phyloP scores from a whole-genome alignment of 2,113 vertebrate genomes.

The Pelmatolapia mariae region DNA sequence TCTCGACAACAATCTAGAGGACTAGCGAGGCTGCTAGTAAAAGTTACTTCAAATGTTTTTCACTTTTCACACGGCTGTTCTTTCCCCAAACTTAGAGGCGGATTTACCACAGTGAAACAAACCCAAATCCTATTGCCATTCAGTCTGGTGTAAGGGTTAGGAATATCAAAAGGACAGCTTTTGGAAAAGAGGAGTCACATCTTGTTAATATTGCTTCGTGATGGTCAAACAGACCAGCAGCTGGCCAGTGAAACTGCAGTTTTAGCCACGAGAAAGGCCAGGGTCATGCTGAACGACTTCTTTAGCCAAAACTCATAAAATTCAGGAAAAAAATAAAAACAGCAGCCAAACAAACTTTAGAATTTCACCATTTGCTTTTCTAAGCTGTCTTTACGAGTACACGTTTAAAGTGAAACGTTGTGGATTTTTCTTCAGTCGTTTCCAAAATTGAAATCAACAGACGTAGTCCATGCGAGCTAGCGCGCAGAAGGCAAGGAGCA shows the following conservation, averaged over 20 bases:
- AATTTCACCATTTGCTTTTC: not conserved
- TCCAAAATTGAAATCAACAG: not conserved
- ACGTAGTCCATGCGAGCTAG: not conserved
- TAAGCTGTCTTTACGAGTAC: not conserved
- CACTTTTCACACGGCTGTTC: not conserved
- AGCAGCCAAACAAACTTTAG: not conserved
- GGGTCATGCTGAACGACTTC: not conserved
- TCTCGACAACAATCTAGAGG: slow-evolving; percentile 16
- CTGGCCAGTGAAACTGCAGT: not conserved
- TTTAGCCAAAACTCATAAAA: not conserved
- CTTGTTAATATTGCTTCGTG: slow-evolving; percentile 45
- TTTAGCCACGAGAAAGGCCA: not conserved
- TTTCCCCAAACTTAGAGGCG: not conserved
- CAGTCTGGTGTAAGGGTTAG: not conserved
- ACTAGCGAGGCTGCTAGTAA: not conserved
- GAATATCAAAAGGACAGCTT: not conserved
- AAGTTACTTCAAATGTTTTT: not conserved
- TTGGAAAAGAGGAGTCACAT: slow-evolving; percentile 33
- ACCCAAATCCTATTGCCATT: slow-evolving; percentile 9
- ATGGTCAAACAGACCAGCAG: slow-evolving; percentile 13
- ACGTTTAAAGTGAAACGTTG: not conserved
- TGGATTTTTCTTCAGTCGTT: not conserved
- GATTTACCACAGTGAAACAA: not conserved
- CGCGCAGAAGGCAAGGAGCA: not conserved
- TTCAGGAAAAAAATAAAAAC: not conserved